These are phyloP conservation scores for Doris montereyensis DNA, from an alignment of 2,888 invertebrate genomes.

Conservation along the genomic window DNA sequence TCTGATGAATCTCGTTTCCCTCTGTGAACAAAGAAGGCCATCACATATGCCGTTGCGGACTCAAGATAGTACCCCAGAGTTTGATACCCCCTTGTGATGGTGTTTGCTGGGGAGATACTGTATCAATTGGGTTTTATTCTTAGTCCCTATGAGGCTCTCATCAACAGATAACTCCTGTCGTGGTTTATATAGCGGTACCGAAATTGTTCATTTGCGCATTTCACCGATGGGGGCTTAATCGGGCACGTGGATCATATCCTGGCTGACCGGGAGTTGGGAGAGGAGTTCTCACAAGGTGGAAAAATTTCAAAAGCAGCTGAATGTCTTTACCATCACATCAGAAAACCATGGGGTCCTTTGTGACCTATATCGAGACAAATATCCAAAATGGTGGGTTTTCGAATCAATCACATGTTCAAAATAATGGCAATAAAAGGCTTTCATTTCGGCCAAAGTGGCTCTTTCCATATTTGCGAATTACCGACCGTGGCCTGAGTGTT, in stretches of 20 bases:
- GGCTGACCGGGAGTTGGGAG: not conserved
- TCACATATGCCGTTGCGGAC: not conserved
- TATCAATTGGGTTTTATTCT: not conserved
- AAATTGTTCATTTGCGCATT: not conserved
- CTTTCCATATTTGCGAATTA: not conserved
- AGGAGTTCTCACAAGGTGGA: not conserved
- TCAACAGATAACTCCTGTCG: not conserved
- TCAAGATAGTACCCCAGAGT: not conserved
- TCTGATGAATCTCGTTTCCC: not conserved
- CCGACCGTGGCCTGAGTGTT: not conserved
- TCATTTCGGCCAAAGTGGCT: not conserved
- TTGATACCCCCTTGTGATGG: not conserved
- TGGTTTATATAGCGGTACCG: not conserved
- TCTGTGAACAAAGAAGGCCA: not conserved
- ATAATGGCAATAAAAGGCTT: conserved; percentile 1
- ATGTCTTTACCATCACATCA: not conserved
- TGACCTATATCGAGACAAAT: not conserved
- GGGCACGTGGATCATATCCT: not conserved
- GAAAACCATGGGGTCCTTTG: not conserved
- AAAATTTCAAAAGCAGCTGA: not conserved
- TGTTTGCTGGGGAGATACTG: not conserved
- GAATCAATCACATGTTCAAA: not conserved
- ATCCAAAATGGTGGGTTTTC: not conserved
- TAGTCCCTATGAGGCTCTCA: not conserved
- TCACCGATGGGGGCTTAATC: not conserved